Evolutionary conservation across 1,140 invertebrate species (phyloP), one percentile per base, ranked within the genome.

Genomic region (Camponotus floridanus): DNA sequence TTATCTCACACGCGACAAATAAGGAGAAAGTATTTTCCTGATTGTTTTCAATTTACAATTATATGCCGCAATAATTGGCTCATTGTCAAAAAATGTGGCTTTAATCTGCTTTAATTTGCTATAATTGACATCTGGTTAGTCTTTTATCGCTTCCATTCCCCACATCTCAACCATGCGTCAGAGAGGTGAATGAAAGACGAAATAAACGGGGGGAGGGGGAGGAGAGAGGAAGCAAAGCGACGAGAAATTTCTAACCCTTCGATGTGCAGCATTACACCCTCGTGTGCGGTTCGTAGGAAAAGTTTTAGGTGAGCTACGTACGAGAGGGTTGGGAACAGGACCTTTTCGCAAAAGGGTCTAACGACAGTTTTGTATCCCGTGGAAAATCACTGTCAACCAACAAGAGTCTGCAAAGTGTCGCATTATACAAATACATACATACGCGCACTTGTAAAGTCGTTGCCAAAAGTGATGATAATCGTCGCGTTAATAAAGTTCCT

Each of bases 301-400:
- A 86, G 84, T 86, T 86, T 86, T 80, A 86, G 76, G 64, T 45
- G 74, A 79, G 39, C 84, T 86, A 55, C 64, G 51, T 76, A 48
- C 74, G 73, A 79, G 61, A 42, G 84, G 31, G 62, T 76, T 31
- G 83, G 51, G 64, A 45, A 42, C 33, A 26, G 42, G 84, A 79
- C 84, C 84, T 86, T 85, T 61, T 86, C 74, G 84, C 74, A 48
- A 86, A 86, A 86, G 84, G 84, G 84, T 86, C 84, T 86, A 79
- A 79, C 84, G 74, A 86, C 74, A 86, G 84, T 86, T 86, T 86
- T 86, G 84, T 80, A 80, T 62, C 64, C 84, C 64, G 62, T 79
- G 76, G 84, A 86, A 86, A 86, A 86, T 86, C 84, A 86, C 84
- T 86, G 84, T 86, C 84, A 86, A 79, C 64, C 76, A 86, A 79